Base-by-base conservation (phyloP, 92 coral and sea anemone species). In the Phenganax stokvisi region DNA sequence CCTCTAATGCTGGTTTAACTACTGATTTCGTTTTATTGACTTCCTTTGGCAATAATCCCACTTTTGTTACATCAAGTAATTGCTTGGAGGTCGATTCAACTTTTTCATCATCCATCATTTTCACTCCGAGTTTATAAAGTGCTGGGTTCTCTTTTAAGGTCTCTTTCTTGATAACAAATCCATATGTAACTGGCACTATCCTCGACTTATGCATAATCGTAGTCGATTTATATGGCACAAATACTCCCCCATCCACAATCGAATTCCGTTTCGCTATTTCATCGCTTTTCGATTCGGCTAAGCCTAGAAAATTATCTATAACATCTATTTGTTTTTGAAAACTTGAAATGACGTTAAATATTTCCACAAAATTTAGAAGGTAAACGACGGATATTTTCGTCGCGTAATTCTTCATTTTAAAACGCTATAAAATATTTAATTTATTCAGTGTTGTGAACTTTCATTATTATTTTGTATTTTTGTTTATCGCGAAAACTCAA, bases 231-330 rank as follows among this genome's bases (percentile, higher is more conserved):
- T 63, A 54, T 13, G 83, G 83, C 9, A 79, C 83, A 25, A 79
- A 79, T 0, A 79, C 83, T 13, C 83, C 83, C 1, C 83, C 83
- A 13, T 79, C 83, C 3, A 79, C 83, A 62, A 79, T 79, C 20
- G 74, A 79, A 7, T 67, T 63, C 55, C 83, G 53, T 65, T 79
- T 79, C 37, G 10, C 44, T 0, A 65, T 56, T n/a, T 73, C 44
- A 25, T 79, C 20, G 73, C 28, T 29, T 6, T 69, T 54, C 0
- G 74, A 51, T 9, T 79, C 73, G 56, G 60, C 61, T 31, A 65
- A 79, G 56, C 61, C 83, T 12, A 79, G 63, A 10, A 47, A 63
- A 53, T 79, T 64, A 13, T 79, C 83, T 13, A 65, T 63, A 29
- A 79, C 47, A 28, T 73, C 59, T 13, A 73, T 51, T 12, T 28